Evolutionary conservation across 1,140 invertebrate species (phyloP), one percentile per base, ranked within the genome.

Genomic region (Lepidotrigona ventralis): DNA sequence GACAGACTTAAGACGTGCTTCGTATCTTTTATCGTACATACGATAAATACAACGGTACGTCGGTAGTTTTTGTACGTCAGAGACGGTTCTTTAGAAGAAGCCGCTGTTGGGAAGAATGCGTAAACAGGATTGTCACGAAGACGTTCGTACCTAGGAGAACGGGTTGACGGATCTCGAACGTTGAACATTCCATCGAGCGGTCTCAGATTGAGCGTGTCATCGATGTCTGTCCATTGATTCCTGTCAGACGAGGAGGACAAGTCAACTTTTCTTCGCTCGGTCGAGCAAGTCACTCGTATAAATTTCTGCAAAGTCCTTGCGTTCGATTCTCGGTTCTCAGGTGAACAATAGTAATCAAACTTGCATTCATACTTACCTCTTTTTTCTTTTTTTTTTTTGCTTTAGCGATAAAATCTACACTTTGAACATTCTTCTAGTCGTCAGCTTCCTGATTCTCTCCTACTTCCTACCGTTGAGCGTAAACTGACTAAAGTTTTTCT

Each of bases 171-270:
- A 83, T 78, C 54, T 54, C 66, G 75, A 78, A 70, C 74, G 81
- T 33, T 54, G n/a, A n/a, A 56, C 72, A 54, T 81, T 73, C 79
- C 54, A n/a, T 29, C 19, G 79, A 73, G 56, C n/a, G 26, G 46
- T n/a, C 46, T 71, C 66, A 26, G 54, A 78, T 71, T 8, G 81
- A 54, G 75, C 74, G 70, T 82, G 81, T 82, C 81, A 82, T 82
- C 74, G 64, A 51, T 51, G 81, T 83, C 75, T 78, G 54, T 83
- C 81, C 81, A 78, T 83, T 83, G 81, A 71, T 83, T 83, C 81
- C 54, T 78, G 81, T 83, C 81, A 60, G 66, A 21, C 66, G 54
- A 83, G 81, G 54, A 83, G 63, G 81, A 78, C 81, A 78, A 83
- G 74, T 69, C 81, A 33, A 83, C 81, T 83, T 63, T 83, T 71